Evolutionary conservation across 2,888 invertebrate species (phyloP).

Genomic region (Pseudococcus jackbeardsleyi): DNA sequence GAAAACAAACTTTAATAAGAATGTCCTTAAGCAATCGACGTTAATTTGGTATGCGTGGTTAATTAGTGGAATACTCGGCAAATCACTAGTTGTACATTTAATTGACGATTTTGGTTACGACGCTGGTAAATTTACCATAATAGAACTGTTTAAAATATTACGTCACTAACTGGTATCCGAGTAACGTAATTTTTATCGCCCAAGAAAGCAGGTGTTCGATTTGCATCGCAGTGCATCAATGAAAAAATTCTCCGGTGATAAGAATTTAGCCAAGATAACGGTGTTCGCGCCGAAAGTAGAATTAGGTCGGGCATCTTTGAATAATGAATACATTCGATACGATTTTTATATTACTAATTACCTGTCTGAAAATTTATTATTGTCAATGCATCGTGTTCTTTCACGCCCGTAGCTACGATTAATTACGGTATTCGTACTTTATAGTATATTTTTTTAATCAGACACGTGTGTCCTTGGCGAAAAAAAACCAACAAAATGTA

Average conservation of each 20-base stretch:
- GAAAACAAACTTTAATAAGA: constrained; percentile 6
- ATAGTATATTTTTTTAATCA: neutral
- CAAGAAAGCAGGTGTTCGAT: neutral
- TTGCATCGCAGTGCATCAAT: neutral
- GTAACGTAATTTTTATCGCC: neutral
- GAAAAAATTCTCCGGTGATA: neutral
- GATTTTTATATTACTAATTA: neutral
- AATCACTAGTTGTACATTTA: constrained; percentile 23
- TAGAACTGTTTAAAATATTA: neutral
- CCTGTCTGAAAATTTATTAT: constrained; percentile 9
- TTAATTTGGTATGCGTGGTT: constrained; percentile 37
- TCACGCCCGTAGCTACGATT: neutral
- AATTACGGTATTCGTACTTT: constrained; percentile 18
- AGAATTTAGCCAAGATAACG: neutral
- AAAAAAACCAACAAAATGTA: neutral
- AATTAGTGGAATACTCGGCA: constrained; percentile 37
- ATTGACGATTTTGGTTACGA: neutral
- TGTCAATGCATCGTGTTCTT: constrained; percentile 24
- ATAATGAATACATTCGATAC: neutral
- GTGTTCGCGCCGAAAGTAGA: neutral
- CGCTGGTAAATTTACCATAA: constrained; percentile 6
- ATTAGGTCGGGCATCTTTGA: neutral
- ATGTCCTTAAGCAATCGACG: constrained; percentile 22
- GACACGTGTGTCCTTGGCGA: constrained; percentile 8
- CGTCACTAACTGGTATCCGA: neutral